These are phyloP conservation scores for Gambusia yucatana DNA, from an alignment of 2,797 vertebrate species.

Conservation along the genomic window DNA sequence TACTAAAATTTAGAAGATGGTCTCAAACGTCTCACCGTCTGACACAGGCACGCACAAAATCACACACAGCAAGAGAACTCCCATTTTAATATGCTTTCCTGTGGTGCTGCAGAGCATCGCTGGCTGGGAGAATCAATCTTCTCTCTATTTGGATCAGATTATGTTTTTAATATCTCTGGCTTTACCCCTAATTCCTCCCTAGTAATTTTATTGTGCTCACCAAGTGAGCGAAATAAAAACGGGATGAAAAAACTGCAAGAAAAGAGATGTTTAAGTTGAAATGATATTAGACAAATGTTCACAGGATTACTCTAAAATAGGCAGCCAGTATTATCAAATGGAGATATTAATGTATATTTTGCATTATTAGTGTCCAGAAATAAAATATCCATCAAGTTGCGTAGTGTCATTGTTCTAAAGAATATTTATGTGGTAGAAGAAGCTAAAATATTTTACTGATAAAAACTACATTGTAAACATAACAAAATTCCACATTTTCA, in stretches of 20 bases:
- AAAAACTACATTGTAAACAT: background rate
- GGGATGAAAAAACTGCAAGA: slow-evolving; percentile 6
- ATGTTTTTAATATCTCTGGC: slow-evolving; percentile 80
- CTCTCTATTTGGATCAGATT: slow-evolving; percentile 75
- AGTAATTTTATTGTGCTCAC: slow-evolving; percentile 65
- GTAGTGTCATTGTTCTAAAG: background rate
- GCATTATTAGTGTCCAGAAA: background rate
- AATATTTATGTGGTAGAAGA: background rate
- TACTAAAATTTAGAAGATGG: background rate
- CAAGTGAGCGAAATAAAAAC: slow-evolving; percentile 40
- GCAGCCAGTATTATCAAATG: slow-evolving; percentile 1
- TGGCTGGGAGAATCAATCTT: slow-evolving; percentile 67
- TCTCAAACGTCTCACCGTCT: slow-evolving; percentile 5
- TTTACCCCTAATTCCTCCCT: slow-evolving; percentile 72
- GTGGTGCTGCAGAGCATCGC: slow-evolving; percentile 36
- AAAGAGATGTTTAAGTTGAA: slow-evolving; percentile 44
- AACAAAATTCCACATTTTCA: no score
- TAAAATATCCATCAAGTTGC: background rate
- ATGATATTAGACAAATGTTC: slow-evolving; percentile 16
- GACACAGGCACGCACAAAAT: background rate
- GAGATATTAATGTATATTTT: background rate
- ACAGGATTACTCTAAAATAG: slow-evolving; percentile 20
- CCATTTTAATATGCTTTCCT: slow-evolving; percentile 58
- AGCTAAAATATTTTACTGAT: background rate
- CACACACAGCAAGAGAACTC: slow-evolving; percentile 5